Evolutionary conservation across 2,113 vertebrate genomes (phyloP).

Genomic region (Euleptes europaea): DNA sequence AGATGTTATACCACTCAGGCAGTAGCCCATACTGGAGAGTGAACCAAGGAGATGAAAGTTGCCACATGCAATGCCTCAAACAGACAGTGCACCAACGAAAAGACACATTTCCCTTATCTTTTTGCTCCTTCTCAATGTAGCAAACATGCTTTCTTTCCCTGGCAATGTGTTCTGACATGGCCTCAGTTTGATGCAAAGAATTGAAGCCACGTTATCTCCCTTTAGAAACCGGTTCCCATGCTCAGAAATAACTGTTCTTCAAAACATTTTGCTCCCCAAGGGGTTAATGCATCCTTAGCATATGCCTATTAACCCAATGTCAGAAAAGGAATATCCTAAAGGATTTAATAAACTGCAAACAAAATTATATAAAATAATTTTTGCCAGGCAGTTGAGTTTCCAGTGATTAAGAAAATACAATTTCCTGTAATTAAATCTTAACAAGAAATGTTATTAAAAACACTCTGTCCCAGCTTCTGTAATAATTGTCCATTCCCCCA

Average conservation of each 20-base stretch:
- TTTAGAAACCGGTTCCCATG: neutral
- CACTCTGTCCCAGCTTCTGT: conserved; percentile 80
- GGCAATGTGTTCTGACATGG: neutral
- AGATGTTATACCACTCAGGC: neutral
- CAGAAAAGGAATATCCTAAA: conserved; percentile 78
- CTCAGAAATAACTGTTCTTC: conserved; percentile 13
- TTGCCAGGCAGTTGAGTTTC: conserved; percentile 80
- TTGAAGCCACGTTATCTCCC: neutral
- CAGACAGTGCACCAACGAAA: neutral
- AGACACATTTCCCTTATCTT: neutral
- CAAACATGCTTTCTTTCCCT: neutral
- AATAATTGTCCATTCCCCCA: conserved; percentile 81
- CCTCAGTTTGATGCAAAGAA: neutral
- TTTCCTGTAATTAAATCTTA: conserved; percentile 87
- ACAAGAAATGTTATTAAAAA: conserved; percentile 87
- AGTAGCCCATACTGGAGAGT: neutral
- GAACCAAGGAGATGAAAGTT: neutral
- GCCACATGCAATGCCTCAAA: neutral
- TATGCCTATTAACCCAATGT: conserved; percentile 71
- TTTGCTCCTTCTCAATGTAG: neutral
- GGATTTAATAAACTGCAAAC: conserved; percentile 84
- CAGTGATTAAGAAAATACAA: conserved; percentile 86
- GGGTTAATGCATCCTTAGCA: conserved; percentile 75
- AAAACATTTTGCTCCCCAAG: conserved; percentile 50
- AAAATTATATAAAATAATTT: conserved; percentile 77